Evolutionary conservation across 2,888 invertebrate genomes (phyloP), one percentile per base, ranked within the genome.

Genomic region (Anticlea derivata): DNA sequence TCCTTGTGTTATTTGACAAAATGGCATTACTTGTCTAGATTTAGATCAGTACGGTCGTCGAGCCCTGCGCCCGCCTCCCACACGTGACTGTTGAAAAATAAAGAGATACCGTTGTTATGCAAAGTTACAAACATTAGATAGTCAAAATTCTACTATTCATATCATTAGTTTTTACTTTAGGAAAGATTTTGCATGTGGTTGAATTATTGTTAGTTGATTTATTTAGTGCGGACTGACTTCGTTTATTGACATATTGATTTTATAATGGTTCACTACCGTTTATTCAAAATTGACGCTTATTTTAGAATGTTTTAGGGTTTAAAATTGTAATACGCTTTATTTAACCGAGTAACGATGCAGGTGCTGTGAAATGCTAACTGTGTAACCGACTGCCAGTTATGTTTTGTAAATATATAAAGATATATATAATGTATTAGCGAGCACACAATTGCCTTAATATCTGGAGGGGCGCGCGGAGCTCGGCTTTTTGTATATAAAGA

Each of bases 91-190:
- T 68, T 66, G 62, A 63, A 68, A 17, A 3, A 17, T 17, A 17
- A 17, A n/a, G 70, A 63, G 55, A 67, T 61, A 61, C 66, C 66
- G 58, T 75, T 76, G 73, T 81, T 78, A 66, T 79, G 81, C 23
- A 47, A 40, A 37, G 20, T 43, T 76, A 80, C 79, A 72, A 51
- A 79, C 75, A 67, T 83, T 89, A 89, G 89, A 87, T 89, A 89
- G 89, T 80, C 86, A 68, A 88, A 89, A 89, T 89, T 89, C 58
- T 84, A 83, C 79, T 83, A 78, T 88, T 85, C 89, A 90, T 90
- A 90, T 90, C 89, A 90, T 88, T 90, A 90, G 89, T 73, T 88
- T 84, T 84, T 88, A 89, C 83, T 87, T 88, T 88, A 89, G 87
- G 75, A 71, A 74, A 77, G 77, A 79, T 81, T 83, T 80, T 78